A percentile compares a stretch with the other conserved stretches of the same genome.
Conservation (phyloP, 2,888 invertebrate genomes). For the Tenodera sinensis region DNA sequence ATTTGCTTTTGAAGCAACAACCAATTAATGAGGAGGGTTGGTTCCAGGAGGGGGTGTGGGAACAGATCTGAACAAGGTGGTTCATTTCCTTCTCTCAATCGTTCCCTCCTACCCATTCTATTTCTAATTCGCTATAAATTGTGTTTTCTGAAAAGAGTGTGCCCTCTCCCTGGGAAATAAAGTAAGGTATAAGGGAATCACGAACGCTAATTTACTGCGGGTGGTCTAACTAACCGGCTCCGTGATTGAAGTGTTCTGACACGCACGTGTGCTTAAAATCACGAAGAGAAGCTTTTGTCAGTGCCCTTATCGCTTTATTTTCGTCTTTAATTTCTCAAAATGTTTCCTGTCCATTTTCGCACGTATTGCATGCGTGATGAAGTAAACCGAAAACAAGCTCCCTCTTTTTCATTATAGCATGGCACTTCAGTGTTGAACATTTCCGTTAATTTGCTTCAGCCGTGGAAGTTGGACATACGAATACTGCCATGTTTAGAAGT, state of each 20-base stretch:
- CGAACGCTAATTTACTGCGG: conserved; percentile 22
- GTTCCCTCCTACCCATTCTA: background rate
- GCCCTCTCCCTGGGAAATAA: background rate
- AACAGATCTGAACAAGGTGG: conserved; percentile 10
- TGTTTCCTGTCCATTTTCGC: background rate
- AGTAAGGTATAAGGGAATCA: conserved; percentile 12
- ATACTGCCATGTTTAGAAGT: no score
- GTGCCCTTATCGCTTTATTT: background rate
- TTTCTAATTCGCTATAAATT: conserved; percentile 21
- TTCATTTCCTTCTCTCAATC: conserved; percentile 15
- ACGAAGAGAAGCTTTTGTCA: background rate
- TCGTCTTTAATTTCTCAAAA: background rate
- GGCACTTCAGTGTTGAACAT: no score
- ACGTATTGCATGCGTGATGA: background rate
- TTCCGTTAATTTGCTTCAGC: no score
- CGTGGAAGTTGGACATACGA: no score
- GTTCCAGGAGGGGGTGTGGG: background rate
- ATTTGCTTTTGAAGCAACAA: conserved; percentile 12
- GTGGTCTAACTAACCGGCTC: background rate
- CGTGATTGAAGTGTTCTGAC: background rate
- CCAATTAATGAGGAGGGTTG: conserved; percentile 19
- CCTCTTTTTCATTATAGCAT: no score
- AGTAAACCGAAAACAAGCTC: background rate
- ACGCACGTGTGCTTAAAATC: background rate
- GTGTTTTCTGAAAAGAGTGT: conserved; percentile 17